Percentiles rank a stretch among this genome's conserved stretches.
These are phyloP conservation scores for Mormoops blainvillei DNA, from an alignment of 2,113 vertebrate species.

Conservation along the genomic window DNA sequence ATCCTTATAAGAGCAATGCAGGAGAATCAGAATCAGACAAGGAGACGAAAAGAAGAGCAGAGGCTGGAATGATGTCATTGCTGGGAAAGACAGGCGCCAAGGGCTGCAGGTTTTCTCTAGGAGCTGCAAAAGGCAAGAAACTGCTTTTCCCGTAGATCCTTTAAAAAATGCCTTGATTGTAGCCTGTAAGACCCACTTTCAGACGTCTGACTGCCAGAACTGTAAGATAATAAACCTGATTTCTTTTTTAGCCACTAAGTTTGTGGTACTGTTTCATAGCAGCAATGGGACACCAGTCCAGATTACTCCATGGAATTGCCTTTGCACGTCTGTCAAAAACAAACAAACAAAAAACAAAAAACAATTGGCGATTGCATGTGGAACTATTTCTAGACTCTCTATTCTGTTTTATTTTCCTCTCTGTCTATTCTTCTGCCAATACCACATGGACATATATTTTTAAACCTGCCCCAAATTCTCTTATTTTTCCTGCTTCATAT, in stretches of 20 bases:
- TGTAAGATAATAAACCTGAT: not conserved
- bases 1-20: not conserved
- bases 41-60: not conserved
- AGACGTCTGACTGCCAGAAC: not conserved
- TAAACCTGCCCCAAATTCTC: not conserved
- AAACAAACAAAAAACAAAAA: conserved; percentile 11
- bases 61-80: not conserved
- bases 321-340: not conserved
- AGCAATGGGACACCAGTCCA: not conserved
- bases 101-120: not conserved
- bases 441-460: not conserved
- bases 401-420: not conserved
- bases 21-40: not conserved
- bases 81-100: not conserved
- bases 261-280: not conserved
- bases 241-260: not conserved
- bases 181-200: not conserved
- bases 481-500: not conserved
- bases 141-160: not conserved
- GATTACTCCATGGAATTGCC: not conserved
- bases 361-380: not conserved
- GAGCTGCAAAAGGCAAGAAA: not conserved
- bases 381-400: not conserved
- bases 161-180: not conserved
- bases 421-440: not conserved